Evolutionary conservation across 2,797 vertebrate genomes (phyloP).

Genomic region (Taeniopygia guttata): DNA sequence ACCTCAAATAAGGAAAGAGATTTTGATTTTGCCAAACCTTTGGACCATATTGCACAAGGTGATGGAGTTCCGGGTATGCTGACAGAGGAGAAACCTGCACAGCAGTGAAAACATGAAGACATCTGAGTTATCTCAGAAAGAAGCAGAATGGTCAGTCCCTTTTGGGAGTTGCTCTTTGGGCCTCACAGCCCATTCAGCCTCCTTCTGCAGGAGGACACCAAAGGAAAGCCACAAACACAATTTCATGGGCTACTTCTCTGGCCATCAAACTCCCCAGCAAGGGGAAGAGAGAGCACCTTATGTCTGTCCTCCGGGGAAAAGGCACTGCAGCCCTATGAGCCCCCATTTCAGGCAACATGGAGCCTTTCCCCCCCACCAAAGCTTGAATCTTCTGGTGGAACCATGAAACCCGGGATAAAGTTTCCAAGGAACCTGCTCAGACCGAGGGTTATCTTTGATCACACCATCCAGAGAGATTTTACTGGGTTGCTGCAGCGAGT

Average conservation of each 20-base stretch:
- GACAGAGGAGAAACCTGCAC: neutral
- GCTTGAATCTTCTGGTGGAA: neutral
- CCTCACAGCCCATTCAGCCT: neutral
- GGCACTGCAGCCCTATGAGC: neutral
- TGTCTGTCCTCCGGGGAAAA: neutral
- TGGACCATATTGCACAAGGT: constrained; percentile 32
- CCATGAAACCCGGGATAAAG: neutral
- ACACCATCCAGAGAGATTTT: neutral
- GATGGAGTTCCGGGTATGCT: neutral
- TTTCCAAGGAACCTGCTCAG: neutral
- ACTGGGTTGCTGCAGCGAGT: neutral
- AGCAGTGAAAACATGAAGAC: neutral
- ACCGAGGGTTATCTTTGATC: fast-evolving
- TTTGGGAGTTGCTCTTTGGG: neutral
- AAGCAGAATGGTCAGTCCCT: neutral
- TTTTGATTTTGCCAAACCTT: constrained; percentile 33
- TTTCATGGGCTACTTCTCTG: neutral
- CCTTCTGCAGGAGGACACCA: neutral
- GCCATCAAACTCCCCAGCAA: neutral
- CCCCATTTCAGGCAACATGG: neutral
- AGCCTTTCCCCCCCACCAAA: neutral
- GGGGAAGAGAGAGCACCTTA: neutral
- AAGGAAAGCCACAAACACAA: neutral
- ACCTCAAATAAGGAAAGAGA: constrained; percentile 53
- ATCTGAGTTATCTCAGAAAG: neutral